phyloP scores from a whole-genome alignment of 2,888 invertebrate species.

The Clostera curtula region DNA sequence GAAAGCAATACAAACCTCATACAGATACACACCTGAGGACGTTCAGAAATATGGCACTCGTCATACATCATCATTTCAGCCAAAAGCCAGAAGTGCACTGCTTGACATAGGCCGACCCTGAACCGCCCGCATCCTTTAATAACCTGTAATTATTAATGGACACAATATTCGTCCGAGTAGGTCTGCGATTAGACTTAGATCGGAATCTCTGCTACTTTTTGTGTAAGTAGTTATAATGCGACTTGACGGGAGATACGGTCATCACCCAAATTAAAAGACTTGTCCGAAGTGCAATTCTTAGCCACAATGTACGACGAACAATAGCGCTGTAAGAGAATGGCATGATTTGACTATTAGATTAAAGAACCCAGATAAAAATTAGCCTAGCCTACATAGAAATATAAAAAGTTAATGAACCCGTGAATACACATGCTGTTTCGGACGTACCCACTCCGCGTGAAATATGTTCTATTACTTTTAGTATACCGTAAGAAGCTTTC shows the following conservation, averaged over 20 bases:
- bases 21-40: too few species aligned
- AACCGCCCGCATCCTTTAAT: too few species aligned
- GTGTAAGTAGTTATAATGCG: background rate
- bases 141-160: too few species aligned
- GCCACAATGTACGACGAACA: conserved; percentile 10
- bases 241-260: conserved; percentile 2
- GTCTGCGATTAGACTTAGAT: too few species aligned
- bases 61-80: too few species aligned
- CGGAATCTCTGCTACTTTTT: conserved; percentile 1
- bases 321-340: conserved; percentile 7
- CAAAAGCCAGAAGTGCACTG: too few species aligned
- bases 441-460: conserved; percentile 1
- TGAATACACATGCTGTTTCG: conserved; percentile 7
- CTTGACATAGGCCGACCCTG: too few species aligned
- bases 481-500: too few species aligned
- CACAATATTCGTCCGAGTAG: too few species aligned
- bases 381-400: conserved; percentile 19
- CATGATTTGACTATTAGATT: conserved; percentile 16
- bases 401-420: conserved; percentile 27
- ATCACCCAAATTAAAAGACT: conserved; percentile 1
- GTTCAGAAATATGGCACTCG: too few species aligned
- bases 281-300: conserved; percentile 3
- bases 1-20: too few species aligned
- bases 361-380: conserved; percentile 22
- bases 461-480: conserved; percentile 2